Conservation (phyloP, 2,113 vertebrate species). For the Equus przewalskii region DNA sequence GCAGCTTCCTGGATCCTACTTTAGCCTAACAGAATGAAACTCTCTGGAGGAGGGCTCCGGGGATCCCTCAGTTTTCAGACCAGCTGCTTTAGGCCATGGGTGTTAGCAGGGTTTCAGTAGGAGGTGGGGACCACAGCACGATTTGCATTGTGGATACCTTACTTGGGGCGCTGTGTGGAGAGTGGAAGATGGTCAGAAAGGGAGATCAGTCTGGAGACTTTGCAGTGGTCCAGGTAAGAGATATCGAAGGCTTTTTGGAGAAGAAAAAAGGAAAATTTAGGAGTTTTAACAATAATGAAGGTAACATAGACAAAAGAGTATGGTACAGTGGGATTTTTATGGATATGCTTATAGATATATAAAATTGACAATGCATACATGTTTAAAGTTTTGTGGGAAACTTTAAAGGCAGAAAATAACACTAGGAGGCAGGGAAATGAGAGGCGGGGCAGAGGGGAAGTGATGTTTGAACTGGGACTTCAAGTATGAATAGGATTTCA, state of each 20-base stretch:
- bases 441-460: neutral
- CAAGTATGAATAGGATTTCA: neutral
- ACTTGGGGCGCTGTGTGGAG: neutral
- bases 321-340: neutral
- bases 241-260: neutral
- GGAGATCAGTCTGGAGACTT: neutral
- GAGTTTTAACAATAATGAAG: neutral
- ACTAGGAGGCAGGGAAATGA: neutral
- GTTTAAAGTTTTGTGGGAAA: constrained; percentile 1
- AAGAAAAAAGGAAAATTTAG: neutral
- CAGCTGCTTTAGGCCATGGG: neutral
- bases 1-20: neutral
- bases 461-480: neutral
- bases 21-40: neutral
- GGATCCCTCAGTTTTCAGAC: neutral
- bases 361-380: neutral
- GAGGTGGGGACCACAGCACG: neutral
- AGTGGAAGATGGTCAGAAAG: neutral
- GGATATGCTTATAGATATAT: neutral
- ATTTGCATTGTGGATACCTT: neutral
- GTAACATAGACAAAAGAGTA: neutral
- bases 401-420: neutral
- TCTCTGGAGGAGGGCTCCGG: neutral
- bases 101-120: neutral
- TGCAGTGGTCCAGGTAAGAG: neutral